Conservation (phyloP, 2,888 invertebrate species). For the Scelioninae gen. 1 region DNA sequence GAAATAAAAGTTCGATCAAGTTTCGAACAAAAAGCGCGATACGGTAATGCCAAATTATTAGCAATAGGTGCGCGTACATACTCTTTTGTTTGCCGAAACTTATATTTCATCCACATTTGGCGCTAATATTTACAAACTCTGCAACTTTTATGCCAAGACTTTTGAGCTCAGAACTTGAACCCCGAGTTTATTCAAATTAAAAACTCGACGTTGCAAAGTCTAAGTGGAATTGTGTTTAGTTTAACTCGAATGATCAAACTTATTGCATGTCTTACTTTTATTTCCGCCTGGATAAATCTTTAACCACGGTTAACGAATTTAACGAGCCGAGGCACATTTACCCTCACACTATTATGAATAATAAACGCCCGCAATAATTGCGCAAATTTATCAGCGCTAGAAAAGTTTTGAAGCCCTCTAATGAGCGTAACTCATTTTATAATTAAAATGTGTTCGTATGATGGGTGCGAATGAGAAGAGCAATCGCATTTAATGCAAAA, state of each 20-base stretch:
- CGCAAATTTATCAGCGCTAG: constrained; percentile 36
- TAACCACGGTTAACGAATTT: constrained; percentile 34
- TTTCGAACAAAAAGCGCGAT: constrained; percentile 26
- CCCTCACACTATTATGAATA: constrained; percentile 36
- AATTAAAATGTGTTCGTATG: constrained; percentile 50
- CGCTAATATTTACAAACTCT: constrained; percentile 44
- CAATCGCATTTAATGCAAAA: constrained; percentile 35
- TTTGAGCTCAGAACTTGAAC: constrained; percentile 34
- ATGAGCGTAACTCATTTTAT: constrained; percentile 59
- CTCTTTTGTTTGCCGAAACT: constrained; percentile 32
- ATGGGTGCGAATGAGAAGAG: constrained; percentile 27
- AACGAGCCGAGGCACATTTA: constrained; percentile 11
- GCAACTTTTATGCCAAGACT: constrained; percentile 48
- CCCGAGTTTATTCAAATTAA: constrained; percentile 55
- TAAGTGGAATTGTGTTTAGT: constrained; percentile 34
- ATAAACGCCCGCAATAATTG: constrained; percentile 33
- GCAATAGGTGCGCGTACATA: constrained; percentile 30
- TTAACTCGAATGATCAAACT: constrained; percentile 51
- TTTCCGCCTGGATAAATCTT: constrained; percentile 34
- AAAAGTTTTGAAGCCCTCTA: constrained; percentile 47
- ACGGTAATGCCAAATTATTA: constrained; percentile 37
- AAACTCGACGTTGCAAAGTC: constrained; percentile 39
- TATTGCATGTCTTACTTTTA: constrained; percentile 27
- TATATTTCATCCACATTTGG: constrained; percentile 54
- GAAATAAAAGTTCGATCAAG: constrained; percentile 18